phyloP scores from a whole-genome alignment of 2,797 vertebrate genomes.

The Natrix natrix region DNA sequence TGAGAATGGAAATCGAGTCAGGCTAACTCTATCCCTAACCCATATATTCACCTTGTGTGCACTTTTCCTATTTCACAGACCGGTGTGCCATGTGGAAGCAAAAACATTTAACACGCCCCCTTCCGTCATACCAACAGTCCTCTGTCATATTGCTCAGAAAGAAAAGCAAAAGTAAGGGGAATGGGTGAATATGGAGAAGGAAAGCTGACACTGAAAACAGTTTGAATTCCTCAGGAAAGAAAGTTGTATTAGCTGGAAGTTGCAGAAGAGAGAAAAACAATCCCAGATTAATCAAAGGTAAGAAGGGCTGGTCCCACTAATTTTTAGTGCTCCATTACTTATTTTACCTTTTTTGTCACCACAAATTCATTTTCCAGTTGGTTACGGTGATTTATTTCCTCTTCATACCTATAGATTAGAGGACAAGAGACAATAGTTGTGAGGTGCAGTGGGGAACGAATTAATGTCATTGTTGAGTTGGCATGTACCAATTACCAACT shows the following conservation, averaged over 20 bases:
- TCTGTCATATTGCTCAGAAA: background rate
- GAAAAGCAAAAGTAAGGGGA: background rate
- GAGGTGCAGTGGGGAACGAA: background rate
- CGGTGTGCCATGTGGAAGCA: background rate
- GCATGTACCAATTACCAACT: background rate
- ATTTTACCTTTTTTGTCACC: constrained; percentile 54
- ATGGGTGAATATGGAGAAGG: background rate
- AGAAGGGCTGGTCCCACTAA: background rate
- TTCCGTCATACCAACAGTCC: background rate
- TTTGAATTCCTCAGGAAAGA: background rate
- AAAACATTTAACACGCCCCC: background rate
- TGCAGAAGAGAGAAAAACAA: background rate
- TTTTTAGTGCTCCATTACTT: background rate
- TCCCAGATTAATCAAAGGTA: background rate
- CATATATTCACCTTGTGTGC: background rate
- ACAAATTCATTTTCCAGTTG: constrained; percentile 63
- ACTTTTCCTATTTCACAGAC: background rate
- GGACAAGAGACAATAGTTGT: background rate
- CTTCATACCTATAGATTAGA: constrained; percentile 54
- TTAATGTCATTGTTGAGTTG: background rate
- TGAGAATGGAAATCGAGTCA: background rate
- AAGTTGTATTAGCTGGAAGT: background rate
- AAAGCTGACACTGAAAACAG: background rate
- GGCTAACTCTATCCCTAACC: background rate
- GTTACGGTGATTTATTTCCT: constrained; percentile 58